phyloP scores from a whole-genome alignment of 2,113 vertebrate genomes.

The Oophaga pumilio region DNA sequence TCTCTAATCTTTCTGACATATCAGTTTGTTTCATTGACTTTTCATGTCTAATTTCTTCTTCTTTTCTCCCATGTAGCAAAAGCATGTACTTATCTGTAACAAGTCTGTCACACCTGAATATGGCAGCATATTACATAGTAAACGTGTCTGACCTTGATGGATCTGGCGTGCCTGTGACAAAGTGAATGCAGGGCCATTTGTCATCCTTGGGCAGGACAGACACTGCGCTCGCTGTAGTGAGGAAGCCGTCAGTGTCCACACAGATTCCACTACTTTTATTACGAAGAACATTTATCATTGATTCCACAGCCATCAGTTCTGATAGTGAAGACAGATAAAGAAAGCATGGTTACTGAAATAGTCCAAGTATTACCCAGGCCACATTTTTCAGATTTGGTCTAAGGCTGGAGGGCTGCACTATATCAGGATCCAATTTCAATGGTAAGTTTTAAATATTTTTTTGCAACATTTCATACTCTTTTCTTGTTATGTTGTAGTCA shows the following conservation, averaged over 20 bases:
- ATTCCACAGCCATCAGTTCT: constrained; percentile 75
- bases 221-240: constrained; percentile 77
- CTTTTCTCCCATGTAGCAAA: no score
- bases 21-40: no score
- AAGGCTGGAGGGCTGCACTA: no score
- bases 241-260: constrained; percentile 76
- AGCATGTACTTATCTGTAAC: no score
- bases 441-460: no score
- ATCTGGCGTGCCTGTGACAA: constrained; percentile 81
- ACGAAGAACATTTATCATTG: constrained; percentile 76
- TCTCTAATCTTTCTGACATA: no score
- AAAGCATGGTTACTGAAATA: not conserved
- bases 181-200: constrained; percentile 75
- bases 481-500: no score
- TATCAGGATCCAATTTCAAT: no score
- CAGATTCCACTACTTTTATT: constrained; percentile 76
- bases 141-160: constrained; percentile 74
- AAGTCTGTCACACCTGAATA: no score
- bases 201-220: constrained; percentile 76
- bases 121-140: not conserved
- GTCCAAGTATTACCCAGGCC: not conserved
- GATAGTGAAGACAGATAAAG: constrained; percentile 5
- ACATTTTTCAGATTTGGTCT: not conserved
- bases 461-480: no score
- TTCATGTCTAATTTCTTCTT: no score